These are phyloP conservation scores for Drosophila serrata DNA, from an alignment of 1,140 invertebrate genomes.

Conservation along the genomic window DNA sequence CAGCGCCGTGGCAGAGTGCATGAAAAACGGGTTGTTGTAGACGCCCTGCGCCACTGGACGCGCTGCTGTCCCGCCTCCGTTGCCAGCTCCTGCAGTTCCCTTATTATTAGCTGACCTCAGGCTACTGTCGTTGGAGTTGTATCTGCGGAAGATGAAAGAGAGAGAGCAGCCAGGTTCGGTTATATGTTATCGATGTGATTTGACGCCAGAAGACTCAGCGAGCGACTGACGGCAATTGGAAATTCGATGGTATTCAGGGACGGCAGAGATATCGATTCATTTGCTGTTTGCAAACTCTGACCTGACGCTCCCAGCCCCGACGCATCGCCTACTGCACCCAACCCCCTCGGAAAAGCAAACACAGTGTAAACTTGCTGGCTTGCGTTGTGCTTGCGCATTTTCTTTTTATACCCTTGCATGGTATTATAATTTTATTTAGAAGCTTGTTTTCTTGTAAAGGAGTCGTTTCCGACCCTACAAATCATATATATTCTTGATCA, in stretches of 20 bases:
- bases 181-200: conserved; percentile 6
- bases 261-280: conserved; percentile 62
- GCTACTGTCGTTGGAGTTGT: conserved; percentile 75
- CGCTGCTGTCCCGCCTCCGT: conserved; percentile 81
- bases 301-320: conserved; percentile 3
- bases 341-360: not conserved
- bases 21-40: conserved; percentile 94
- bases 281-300: conserved; percentile 28
- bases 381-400: conserved; percentile 7
- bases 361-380: not conserved
- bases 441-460: too few species aligned
- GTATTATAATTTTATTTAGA: too few species aligned
- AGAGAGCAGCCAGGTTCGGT: not conserved
- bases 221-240: conserved; percentile 44
- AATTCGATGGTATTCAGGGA: conserved; percentile 62
- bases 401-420: not conserved
- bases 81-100: conserved; percentile 70
- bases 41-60: conserved; percentile 90
- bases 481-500: too few species aligned
- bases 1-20: conserved; percentile 93
- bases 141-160: conserved; percentile 38
- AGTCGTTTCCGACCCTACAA: too few species aligned
- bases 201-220: conserved; percentile 2
- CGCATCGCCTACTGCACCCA: conserved; percentile 3
- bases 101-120: conserved; percentile 68